Evolutionary conservation across 2,888 invertebrate species (phyloP).

Genomic region (Tricholauxania praeusta): DNA sequence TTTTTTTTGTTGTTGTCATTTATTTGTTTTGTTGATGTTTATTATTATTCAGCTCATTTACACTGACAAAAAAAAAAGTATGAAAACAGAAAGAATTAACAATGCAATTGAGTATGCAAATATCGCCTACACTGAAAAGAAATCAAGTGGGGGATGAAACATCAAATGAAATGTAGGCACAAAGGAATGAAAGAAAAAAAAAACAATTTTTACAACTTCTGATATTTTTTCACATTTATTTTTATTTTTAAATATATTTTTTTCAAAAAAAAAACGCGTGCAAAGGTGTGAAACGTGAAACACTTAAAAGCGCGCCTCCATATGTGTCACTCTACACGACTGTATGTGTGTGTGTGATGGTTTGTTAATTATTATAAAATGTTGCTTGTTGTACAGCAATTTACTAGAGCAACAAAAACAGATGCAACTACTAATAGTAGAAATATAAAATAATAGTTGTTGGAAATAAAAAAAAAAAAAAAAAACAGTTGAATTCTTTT

Average conservation of each 20-base stretch:
- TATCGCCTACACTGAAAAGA: constrained; percentile 58
- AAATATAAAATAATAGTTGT: constrained; percentile 16
- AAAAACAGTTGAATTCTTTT: constrained; percentile 3
- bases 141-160: neutral
- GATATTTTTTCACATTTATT: constrained; percentile 17
- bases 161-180: neutral
- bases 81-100: constrained; percentile 54
- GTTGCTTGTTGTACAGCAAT: constrained; percentile 8
- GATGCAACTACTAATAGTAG: constrained; percentile 7
- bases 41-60: constrained; percentile 18
- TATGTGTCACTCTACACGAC: neutral
- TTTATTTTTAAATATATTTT: constrained; percentile 39
- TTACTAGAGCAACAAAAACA: neutral
- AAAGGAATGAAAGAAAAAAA: neutral
- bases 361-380: constrained; percentile 38
- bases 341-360: constrained; percentile 31
- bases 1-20: neutral
- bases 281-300: constrained; percentile 39
- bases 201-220: constrained; percentile 32
- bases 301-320: constrained; percentile 34
- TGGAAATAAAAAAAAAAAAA: constrained; percentile 2
- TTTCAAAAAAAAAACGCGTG: constrained; percentile 33
- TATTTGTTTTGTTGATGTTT: constrained; percentile 13
- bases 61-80: neutral
- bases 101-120: constrained; percentile 67